Conservation (phyloP, 2,797 vertebrate species). For the Spondyliosoma cantharus region DNA sequence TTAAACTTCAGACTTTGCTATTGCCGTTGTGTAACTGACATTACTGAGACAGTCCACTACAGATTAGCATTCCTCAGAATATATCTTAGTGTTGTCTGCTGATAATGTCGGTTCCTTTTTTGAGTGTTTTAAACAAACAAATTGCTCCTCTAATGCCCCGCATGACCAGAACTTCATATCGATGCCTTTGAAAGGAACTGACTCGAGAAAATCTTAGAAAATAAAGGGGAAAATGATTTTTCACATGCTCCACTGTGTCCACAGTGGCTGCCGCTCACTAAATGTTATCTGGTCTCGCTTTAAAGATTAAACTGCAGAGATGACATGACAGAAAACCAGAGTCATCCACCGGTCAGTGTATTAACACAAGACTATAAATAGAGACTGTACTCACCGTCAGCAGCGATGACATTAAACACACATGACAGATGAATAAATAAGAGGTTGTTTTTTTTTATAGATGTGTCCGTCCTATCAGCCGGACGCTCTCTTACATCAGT, state of each 20-base stretch:
- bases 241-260: background rate
- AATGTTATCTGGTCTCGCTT: background rate
- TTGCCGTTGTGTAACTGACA: background rate
- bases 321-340: constrained; percentile 2
- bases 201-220: background rate
- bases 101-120: no score
- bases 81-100: no score
- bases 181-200: background rate
- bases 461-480: background rate
- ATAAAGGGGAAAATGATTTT: background rate
- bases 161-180: no score
- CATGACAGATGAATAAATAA: constrained; percentile 52
- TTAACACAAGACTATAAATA: constrained; percentile 38
- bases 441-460: constrained; percentile 33
- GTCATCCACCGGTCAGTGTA: constrained; percentile 36
- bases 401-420: constrained; percentile 38
- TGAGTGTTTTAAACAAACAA: no score
- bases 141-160: no score
- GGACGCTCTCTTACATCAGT: constrained; percentile 16
- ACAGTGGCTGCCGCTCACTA: background rate
- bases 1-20: background rate
- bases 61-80: background rate
- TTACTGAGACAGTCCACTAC: background rate
- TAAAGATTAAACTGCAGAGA: constrained; percentile 6
- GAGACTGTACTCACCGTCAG: constrained; percentile 27